These are phyloP conservation scores for Lagopus leucura DNA, from an alignment of 2,113 vertebrate species.

Conservation along the genomic window DNA sequence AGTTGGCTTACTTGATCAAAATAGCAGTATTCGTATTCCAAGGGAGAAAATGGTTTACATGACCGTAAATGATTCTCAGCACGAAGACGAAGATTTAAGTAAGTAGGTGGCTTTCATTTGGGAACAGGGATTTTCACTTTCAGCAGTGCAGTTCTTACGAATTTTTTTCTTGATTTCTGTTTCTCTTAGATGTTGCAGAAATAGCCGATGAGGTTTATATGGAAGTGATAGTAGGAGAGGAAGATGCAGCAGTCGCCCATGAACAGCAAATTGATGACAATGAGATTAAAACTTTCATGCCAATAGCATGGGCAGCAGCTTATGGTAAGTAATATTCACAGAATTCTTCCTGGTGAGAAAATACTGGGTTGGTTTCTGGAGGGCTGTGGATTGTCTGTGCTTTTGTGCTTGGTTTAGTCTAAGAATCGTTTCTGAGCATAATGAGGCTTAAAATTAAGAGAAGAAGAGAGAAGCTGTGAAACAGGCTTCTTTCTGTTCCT, in stretches of 20 bases:
- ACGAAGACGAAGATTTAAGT: conserved; percentile 93
- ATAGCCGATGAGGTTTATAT: conserved; percentile 95
- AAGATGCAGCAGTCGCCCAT: conserved; percentile 86
- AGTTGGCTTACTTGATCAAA: conserved; percentile 87
- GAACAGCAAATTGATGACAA: conserved; percentile 87
- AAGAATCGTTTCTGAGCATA: conserved; percentile 4
- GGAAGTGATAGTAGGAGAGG: conserved; percentile 94
- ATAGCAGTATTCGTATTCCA: conserved; percentile 85
- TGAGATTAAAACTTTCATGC: conserved; percentile 93
- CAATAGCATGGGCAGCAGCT: conserved; percentile 92
- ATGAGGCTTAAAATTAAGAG: conserved; percentile 36
- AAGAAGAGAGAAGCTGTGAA: conserved; percentile 28
- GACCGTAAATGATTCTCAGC: conserved; percentile 93
- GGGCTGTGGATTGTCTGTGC: background rate
- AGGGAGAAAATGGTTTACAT: conserved; percentile 99
- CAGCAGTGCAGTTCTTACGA: conserved; percentile 7
- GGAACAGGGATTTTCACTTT: conserved; percentile 61
- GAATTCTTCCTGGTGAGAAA: background rate
- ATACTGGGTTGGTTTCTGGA: background rate
- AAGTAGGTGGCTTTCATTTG: conserved; percentile 81
- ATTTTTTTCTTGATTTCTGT: conserved; percentile 47
- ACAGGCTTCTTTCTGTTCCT: conserved; percentile 3
- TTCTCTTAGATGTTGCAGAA: conserved; percentile 87
- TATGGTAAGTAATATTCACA: conserved; percentile 82
- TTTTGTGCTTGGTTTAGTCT: background rate